These are phyloP conservation scores for Brachyptera putata DNA, from an alignment of 2,888 invertebrate genomes.

Conservation along the genomic window DNA sequence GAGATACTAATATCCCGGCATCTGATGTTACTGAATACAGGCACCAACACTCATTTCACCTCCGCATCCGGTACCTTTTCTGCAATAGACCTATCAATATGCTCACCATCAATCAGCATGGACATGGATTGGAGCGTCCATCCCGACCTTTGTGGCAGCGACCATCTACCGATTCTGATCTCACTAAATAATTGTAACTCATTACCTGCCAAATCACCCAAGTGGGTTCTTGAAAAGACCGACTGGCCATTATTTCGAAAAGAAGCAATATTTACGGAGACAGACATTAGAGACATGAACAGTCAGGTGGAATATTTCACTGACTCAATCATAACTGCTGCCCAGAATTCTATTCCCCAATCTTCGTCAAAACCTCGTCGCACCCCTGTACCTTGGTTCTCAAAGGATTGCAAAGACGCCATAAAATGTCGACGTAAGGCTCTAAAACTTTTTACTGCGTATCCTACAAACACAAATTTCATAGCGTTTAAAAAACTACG, in stretches of 20 bases:
- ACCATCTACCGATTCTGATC: too few species aligned
- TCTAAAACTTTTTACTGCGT: background rate
- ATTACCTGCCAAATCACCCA: background rate
- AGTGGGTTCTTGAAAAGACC: background rate
- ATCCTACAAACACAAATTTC: slow-evolving; percentile 5
- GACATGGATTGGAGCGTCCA: too few species aligned
- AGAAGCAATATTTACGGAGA: background rate
- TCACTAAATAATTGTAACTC: too few species aligned
- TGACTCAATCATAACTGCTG: background rate
- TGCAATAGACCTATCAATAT: too few species aligned
- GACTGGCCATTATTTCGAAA: background rate
- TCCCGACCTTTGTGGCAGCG: too few species aligned
- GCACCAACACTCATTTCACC: too few species aligned
- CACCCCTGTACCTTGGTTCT: slow-evolving; percentile 5
- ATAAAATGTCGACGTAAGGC: background rate
- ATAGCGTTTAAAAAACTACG: background rate
- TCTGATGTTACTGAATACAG: too few species aligned
- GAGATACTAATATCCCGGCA: background rate
- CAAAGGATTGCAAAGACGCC: slow-evolving; percentile 1
- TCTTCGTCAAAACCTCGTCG: too few species aligned
- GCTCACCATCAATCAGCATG: too few species aligned
- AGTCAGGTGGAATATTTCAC: background rate
- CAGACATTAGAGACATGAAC: background rate
- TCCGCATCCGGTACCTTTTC: too few species aligned
- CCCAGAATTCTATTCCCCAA: too few species aligned